These are phyloP conservation scores for Noctua janthina DNA, from an alignment of 2,888 invertebrate species.

Conservation along the genomic window DNA sequence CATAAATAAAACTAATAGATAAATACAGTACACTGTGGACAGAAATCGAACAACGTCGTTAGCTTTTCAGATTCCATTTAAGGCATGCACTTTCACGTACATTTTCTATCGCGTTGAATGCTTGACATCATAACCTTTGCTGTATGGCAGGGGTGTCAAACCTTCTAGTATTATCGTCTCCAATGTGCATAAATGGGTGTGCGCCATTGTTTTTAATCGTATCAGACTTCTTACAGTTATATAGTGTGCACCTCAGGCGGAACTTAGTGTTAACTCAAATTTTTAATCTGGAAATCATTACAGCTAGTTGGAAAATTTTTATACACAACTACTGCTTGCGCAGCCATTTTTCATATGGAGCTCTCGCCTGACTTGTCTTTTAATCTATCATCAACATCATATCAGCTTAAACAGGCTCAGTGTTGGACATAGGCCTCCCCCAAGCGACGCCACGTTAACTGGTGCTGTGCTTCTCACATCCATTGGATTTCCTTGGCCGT, in stretches of 20 bases:
- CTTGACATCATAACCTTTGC: constrained; percentile 64
- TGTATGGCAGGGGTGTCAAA: constrained; percentile 46
- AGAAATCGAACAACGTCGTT: constrained; percentile 44
- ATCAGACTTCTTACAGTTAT: not conserved
- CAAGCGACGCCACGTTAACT: not conserved
- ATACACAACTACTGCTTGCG: not conserved
- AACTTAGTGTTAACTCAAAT: not conserved
- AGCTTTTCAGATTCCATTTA: constrained; percentile 46
- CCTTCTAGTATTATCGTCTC: not conserved
- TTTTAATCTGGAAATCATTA: not conserved
- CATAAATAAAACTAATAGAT: constrained; percentile 16
- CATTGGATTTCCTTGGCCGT: not conserved
- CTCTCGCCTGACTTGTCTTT: not conserved
- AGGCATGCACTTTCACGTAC: constrained; percentile 55
- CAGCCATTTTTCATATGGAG: not conserved
- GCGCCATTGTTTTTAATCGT: not conserved
- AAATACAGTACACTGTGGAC: constrained; percentile 5
- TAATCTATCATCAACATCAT: not conserved
- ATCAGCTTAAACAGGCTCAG: not conserved
- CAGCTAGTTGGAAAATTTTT: not conserved
- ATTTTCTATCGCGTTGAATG: constrained; percentile 59
- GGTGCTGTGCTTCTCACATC: not conserved
- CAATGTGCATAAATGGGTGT: not conserved
- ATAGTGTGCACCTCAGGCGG: not conserved
- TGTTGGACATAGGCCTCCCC: not conserved